Percentiles rank a stretch among this genome's conserved stretches.
phyloP scores from a whole-genome alignment of 2,797 vertebrate genomes.

The Cygnus olor region DNA sequence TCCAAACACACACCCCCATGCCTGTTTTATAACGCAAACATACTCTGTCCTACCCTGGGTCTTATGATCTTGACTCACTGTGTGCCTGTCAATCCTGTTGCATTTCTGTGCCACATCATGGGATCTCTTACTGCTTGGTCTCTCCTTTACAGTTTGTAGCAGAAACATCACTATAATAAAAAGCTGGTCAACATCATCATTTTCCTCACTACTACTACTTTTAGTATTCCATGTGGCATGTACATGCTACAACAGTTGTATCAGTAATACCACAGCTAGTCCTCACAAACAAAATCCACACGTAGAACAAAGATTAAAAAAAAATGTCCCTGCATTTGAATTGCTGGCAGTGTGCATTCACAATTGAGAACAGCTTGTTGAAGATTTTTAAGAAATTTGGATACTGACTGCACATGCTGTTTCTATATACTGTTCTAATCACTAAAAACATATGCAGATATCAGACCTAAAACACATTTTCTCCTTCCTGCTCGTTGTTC shows the following conservation, averaged over 20 bases:
- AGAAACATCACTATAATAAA: neutral
- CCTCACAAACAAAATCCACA: neutral
- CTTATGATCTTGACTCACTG: conserved; percentile 23
- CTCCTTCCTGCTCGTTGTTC: neutral
- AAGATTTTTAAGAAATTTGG: neutral
- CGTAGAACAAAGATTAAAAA: neutral
- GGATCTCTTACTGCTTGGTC: neutral
- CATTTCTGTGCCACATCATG: neutral
- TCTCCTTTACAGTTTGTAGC: neutral
- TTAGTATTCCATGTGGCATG: neutral
- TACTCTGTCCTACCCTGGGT: neutral
- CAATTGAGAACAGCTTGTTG: neutral
- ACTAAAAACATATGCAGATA: neutral
- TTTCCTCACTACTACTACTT: neutral
- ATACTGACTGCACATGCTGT: neutral
- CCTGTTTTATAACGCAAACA: neutral
- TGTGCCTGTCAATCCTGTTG: neutral
- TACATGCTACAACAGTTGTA: neutral
- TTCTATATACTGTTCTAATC: neutral
- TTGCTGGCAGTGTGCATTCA: neutral
- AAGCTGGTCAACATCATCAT: neutral
- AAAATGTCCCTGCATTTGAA: neutral
- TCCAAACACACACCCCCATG: neutral
- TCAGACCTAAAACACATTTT: neutral
- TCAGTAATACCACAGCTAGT: neutral